Evolutionary conservation across 2,888 invertebrate genomes (phyloP).

Genomic region (Tachina lurida): DNA sequence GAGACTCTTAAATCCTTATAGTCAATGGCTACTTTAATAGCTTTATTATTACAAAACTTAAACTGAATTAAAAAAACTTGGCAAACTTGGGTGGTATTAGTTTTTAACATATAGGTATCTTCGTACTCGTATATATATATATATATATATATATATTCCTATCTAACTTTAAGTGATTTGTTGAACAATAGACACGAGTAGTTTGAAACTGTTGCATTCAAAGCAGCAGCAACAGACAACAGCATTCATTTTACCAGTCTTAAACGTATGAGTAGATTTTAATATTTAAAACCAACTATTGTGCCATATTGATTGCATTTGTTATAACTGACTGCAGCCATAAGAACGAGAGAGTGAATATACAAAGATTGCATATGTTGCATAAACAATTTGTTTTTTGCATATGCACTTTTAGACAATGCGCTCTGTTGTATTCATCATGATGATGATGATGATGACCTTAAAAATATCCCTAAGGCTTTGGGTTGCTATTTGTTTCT

Average conservation of each 20-base stretch:
- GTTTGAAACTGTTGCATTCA: background rate
- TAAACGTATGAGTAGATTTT: background rate
- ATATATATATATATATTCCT: background rate
- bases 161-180: slow-evolving; percentile 43
- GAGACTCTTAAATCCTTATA: background rate
- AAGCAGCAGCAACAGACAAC: slow-evolving; percentile 13
- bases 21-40: slow-evolving; percentile 17
- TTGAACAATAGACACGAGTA: slow-evolving; percentile 44
- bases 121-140: background rate
- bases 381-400: background rate
- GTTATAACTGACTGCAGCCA: no score
- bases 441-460: slow-evolving; percentile 44
- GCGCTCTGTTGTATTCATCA: slow-evolving; percentile 23
- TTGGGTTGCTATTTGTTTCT: slow-evolving; percentile 62
- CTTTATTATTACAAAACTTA: slow-evolving; percentile 25
- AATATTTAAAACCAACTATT: background rate
- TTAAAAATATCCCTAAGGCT: slow-evolving; percentile 71
- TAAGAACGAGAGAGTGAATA: slow-evolving; percentile 20
- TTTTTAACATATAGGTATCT: slow-evolving; percentile 50
- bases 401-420: slow-evolving; percentile 11
- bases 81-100: slow-evolving; percentile 44
- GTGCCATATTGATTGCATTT: background rate
- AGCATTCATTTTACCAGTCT: background rate
- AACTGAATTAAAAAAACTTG: background rate
- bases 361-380: slow-evolving; percentile 9